Evolutionary conservation across 2,888 invertebrate genomes (phyloP).

Genomic region (Venustoraphidia nigricollis): DNA sequence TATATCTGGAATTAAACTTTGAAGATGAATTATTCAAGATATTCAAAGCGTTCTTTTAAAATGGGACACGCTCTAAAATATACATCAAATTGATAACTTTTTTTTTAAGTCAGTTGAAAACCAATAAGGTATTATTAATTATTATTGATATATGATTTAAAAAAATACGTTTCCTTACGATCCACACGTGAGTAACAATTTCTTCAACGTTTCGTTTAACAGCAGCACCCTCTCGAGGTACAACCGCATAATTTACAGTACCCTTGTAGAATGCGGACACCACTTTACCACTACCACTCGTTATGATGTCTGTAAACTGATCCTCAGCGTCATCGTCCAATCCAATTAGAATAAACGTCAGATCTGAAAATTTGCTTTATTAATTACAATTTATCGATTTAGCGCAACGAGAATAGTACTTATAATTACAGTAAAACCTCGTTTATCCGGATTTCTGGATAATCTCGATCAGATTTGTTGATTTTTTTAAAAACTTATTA

Average conservation of each 20-base stretch:
- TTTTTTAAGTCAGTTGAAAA: too few relatives aligned
- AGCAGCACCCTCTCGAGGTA: conserved; percentile 35
- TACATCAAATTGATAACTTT: background rate
- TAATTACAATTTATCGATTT: too few relatives aligned
- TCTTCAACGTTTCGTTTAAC: conserved; percentile 35
- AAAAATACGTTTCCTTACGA: conserved; percentile 31
- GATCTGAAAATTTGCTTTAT: conserved; percentile 14
- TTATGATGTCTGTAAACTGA: conserved; percentile 31
- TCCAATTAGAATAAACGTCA: conserved; percentile 28
- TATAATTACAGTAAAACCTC: too few relatives aligned
- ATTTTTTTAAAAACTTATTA: too few relatives aligned
- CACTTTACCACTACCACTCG: conserved; percentile 36
- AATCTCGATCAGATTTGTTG: too few relatives aligned
- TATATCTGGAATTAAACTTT: too few relatives aligned
- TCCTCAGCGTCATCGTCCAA: conserved; percentile 28
- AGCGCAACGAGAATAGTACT: too few relatives aligned
- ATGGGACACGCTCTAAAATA: too few relatives aligned
- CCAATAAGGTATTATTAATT: background rate
- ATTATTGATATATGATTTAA: background rate
- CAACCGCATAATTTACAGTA: conserved; percentile 48
- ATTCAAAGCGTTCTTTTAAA: too few relatives aligned
- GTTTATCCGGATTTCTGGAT: too few relatives aligned
- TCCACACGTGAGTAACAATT: conserved; percentile 54
- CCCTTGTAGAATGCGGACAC: conserved; percentile 31
- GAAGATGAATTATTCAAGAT: too few relatives aligned